Conservation (phyloP, 2,113 vertebrate species). For the Silurus asotus region DNA sequence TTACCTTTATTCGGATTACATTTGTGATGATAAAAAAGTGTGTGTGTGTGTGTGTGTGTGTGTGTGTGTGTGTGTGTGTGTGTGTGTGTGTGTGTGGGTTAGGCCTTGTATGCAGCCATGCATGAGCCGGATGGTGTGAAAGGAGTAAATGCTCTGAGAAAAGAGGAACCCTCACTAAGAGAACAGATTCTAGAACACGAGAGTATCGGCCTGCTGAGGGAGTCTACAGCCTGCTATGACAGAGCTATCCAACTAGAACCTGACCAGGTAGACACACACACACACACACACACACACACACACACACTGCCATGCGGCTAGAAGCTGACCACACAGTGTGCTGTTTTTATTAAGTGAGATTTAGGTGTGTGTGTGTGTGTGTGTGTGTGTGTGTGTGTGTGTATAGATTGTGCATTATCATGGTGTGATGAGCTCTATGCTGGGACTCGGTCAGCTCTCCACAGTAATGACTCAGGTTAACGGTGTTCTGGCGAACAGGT, state of each 20-base stretch:
- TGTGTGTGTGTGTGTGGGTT: background rate
- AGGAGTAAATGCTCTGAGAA: conserved; percentile 90
- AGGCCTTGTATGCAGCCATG: conserved; percentile 92
- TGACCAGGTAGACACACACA: conserved; percentile 79
- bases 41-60: background rate
- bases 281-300: conserved; percentile 6
- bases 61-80: background rate
- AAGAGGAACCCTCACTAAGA: conserved; percentile 89
- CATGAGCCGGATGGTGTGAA: conserved; percentile 96
- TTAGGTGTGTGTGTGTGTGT: background rate
- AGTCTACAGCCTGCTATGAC: conserved; percentile 96
- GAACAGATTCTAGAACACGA: conserved; percentile 98
- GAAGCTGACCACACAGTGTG: conserved; percentile 78
- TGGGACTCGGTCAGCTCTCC: conserved; percentile 94
- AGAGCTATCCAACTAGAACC: conserved; percentile 94
- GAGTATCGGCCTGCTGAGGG: conserved; percentile 91
- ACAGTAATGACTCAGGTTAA: conserved; percentile 97
- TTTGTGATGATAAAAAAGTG: background rate
- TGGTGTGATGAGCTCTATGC: conserved; percentile 95
- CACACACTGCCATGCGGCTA: conserved; percentile 80
- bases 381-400: background rate
- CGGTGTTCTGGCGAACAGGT: conserved; percentile 93
- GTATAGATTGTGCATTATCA: conserved; percentile 92
- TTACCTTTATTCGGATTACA: background rate
- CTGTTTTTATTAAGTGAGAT: background rate